Evolutionary conservation across 2,888 invertebrate genomes (phyloP), one percentile per base, ranked within the genome.

Genomic region (Calephelis perditalis): DNA sequence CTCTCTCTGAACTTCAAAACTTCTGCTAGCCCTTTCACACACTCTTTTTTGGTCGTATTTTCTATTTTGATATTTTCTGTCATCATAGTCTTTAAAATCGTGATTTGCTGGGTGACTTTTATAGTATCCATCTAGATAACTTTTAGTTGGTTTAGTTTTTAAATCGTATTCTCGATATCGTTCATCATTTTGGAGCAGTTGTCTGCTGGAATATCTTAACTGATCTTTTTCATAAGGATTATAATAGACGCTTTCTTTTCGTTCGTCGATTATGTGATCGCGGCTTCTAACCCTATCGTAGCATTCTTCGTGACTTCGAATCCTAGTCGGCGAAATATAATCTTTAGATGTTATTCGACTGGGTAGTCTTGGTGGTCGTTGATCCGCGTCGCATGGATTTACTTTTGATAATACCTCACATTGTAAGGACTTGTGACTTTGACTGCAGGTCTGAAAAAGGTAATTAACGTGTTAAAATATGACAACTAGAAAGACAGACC

Each of bases 371-470:
- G 73, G 74, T 10, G 81, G 81, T 5, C 72, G 77, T 2, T 74
- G 73, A 6, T 81, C 80, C 1, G 65, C 65, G 5, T 80, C 75
- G 64, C 73, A 72, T 0, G 71, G 49, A 7, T 78, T 77, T 7
- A 68, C 71, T 57, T 65, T 73, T 0, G 79, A 62, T 12, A 67
- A 36, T 3, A 77, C 83, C 71, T 87, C 85, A 64, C 86, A 87
- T 71, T 89, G 87, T 37, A 89, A 68, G 2, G 89, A 89, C 70
- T 88, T 88, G 68, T 89, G 84, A 57, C 89, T 89, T 15, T 79
- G 80, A n/a, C 78, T 75, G 45, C 81, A 79, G 11, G 73, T 69
- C 88, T 86, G 70, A 56, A 77, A 7, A 40, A n/a, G 36, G 7
- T 44, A 26, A 35, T 43, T 26, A 58, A 37, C 5, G 6, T 36